Conservation (phyloP, 2,797 vertebrate species). For the Harpagifer antarcticus region DNA sequence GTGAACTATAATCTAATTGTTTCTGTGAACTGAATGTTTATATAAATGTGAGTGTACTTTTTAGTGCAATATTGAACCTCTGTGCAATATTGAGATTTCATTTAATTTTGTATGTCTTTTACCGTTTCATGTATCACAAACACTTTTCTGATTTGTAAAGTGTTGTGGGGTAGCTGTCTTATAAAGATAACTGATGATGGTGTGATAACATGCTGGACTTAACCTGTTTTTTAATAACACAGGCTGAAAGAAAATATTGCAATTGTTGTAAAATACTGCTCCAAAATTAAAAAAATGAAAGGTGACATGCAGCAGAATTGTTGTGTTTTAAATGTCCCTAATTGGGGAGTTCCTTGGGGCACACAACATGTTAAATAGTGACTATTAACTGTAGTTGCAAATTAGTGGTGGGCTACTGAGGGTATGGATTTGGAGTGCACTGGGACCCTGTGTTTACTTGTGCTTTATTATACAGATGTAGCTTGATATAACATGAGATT, state of each 20-base stretch:
- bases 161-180: constrained; percentile 17
- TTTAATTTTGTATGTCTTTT: constrained; percentile 26
- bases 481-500: constrained; percentile 39
- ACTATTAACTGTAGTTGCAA: constrained; percentile 5
- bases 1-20: constrained; percentile 46
- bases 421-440: constrained; percentile 14
- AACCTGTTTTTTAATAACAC: constrained; percentile 28
- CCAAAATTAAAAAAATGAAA: not conserved
- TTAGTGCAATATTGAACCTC: constrained; percentile 70
- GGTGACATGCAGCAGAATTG: not conserved
- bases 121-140: constrained; percentile 48
- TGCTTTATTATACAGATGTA: constrained; percentile 49
- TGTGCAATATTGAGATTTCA: constrained; percentile 62
- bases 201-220: constrained; percentile 7
- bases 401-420: constrained; percentile 29
- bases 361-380: not conserved
- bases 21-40: constrained; percentile 74
- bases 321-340: constrained; percentile 18
- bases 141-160: constrained; percentile 10
- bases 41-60: constrained; percentile 63
- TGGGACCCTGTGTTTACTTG: constrained; percentile 37
- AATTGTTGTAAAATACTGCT: constrained; percentile 7
- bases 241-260: constrained; percentile 10
- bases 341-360: constrained; percentile 16
- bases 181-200: constrained; percentile 16